These are phyloP conservation scores for Teleiodes luculella DNA, from an alignment of 2,888 invertebrate genomes.

Conservation along the genomic window DNA sequence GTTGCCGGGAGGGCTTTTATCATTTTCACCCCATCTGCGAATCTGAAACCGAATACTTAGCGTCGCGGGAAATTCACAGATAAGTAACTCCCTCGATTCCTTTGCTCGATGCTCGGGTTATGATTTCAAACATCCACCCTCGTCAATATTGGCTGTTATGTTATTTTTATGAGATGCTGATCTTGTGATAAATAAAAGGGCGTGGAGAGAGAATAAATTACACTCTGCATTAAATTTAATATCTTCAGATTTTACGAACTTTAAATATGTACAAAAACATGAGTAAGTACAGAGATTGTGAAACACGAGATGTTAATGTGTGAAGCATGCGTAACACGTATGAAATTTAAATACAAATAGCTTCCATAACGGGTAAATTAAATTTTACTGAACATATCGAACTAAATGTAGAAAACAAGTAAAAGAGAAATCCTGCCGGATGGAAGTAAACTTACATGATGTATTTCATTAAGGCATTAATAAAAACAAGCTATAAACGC, in stretches of 20 bases:
- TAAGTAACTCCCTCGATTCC: slow-evolving; percentile 24
- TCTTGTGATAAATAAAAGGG: slow-evolving; percentile 14
- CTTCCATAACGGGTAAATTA: background rate
- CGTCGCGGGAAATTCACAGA: slow-evolving; percentile 25
- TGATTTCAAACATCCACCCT: slow-evolving; percentile 23
- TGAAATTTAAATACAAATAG: slow-evolving; percentile 4
- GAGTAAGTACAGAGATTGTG: background rate
- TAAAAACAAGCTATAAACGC: too few relatives aligned
- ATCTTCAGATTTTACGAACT: background rate
- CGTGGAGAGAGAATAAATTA: slow-evolving; percentile 7
- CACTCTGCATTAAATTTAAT: background rate
- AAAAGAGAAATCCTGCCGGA: too few relatives aligned
- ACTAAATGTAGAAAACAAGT: too few relatives aligned
- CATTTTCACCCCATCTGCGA: slow-evolving; percentile 29
- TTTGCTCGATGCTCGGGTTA: slow-evolving; percentile 16
- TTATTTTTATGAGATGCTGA: slow-evolving; percentile 17
- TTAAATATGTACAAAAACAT: background rate
- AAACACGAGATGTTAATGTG: slow-evolving; percentile 3
- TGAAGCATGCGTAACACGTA: slow-evolving; percentile 8
- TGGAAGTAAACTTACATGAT: too few relatives aligned
- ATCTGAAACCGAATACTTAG: slow-evolving; percentile 26
- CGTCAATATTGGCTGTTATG: slow-evolving; percentile 20
- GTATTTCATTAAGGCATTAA: too few relatives aligned
- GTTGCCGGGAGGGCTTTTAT: slow-evolving; percentile 26
- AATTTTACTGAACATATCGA: background rate